Base-by-base conservation (phyloP, 2,797 vertebrate species). In the Propithecus perrieri region DNA sequence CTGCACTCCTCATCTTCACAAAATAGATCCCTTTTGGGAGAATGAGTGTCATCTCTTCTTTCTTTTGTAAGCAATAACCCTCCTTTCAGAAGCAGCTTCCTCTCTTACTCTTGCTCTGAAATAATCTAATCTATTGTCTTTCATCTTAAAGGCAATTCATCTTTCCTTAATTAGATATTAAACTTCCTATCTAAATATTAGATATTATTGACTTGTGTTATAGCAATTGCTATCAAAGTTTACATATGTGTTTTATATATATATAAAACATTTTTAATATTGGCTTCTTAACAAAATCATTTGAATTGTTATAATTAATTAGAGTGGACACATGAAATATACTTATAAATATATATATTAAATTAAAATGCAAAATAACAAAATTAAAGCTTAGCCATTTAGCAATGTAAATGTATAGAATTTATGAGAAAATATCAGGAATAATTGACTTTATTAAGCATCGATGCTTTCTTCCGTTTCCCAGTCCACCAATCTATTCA, bases 401-500 rank as follows among this genome's bases (percentile, higher is more conserved):
- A 92, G 8, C 2, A 89, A 15, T 65, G 35, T 69, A 65, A 81
- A 33, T 59, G 94, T 41, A 38, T 67, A 20, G 55, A 91, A 79
- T 57, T 83, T 83, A 55, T 38, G 75, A 87, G 63, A 80, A 87
- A 86, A n/a, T 94, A 81, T 90, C 15, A 71, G 7, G 57, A 78
- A 63, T 87, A 84, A 57, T 57, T 59, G 61, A 12, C 11, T 91
- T 95, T 91, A 81, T 67, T 96, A 72, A 88, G 30, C 14, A 80
- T 96, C 10, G 24, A 13, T 93, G 53, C 55, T 12, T 0, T 67
- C 87, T 26, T 79, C 87, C 84, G 59, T 72, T 98, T 91, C 96
- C 71, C 79, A 96, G 59, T 89, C 65, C 53, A 89, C 90, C 92
- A 93, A 95, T 96, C 96, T 96, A 90, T 26, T 98, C 97, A 95